Evolutionary conservation across 2,797 vertebrate genomes (phyloP).

Genomic region (Notoglanidium macrostoma): DNA sequence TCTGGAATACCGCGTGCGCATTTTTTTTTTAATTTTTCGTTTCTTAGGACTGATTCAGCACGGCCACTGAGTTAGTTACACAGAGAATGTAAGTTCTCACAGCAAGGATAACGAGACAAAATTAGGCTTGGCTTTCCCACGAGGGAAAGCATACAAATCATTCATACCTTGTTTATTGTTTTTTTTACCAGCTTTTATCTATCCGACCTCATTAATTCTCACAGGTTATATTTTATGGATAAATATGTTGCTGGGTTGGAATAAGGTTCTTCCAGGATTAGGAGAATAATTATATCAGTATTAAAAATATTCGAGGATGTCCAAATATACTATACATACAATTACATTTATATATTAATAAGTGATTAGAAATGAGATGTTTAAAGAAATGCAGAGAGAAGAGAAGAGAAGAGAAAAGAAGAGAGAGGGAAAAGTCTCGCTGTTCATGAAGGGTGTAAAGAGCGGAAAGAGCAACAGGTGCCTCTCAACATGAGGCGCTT

Average conservation of each 20-base stretch:
- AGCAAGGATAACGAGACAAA: constrained; percentile 26
- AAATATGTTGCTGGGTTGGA: background rate
- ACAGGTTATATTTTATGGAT: background rate
- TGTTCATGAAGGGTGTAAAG: constrained; percentile 7
- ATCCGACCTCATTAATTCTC: background rate
- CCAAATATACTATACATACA: background rate
- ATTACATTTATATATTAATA: background rate
- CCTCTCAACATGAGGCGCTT: constrained; percentile 27
- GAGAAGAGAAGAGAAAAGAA: background rate
- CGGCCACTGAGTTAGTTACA: background rate
- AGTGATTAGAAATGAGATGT: background rate
- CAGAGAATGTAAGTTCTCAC: background rate
- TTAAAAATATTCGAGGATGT: background rate
- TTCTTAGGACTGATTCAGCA: background rate
- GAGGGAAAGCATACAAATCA: constrained; percentile 2
- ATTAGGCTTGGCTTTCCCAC: background rate
- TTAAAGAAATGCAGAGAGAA: background rate
- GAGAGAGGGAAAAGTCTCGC: background rate
- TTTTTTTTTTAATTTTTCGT: background rate
- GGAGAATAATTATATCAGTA: background rate
- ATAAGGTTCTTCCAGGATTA: background rate
- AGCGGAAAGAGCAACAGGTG: constrained; percentile 51
- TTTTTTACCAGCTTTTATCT: background rate
- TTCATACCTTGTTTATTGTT: background rate
- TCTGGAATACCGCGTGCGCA: background rate